phyloP scores from a whole-genome alignment of 2,797 vertebrate genomes.

The Parauchenoglanis punctatus region DNA sequence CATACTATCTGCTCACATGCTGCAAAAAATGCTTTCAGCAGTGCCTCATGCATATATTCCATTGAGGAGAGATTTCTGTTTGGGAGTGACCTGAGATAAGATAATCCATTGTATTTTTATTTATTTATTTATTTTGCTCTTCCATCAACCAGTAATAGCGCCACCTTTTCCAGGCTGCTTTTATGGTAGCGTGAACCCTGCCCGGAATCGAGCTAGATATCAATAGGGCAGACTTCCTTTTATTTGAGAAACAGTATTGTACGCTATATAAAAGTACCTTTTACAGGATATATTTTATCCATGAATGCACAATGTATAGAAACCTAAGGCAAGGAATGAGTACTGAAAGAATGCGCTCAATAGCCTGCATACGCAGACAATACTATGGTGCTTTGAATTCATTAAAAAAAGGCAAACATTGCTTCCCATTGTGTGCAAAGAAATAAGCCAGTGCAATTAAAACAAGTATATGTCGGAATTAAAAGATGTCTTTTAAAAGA shows the following conservation, averaged over 20 bases:
- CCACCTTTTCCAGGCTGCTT: conserved; percentile 22
- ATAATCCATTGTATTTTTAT: conserved; percentile 20
- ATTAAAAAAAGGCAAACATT: not conserved
- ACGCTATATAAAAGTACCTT: conserved; percentile 24
- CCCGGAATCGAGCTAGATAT: not conserved
- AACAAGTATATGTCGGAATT: not conserved
- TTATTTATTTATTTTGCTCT: conserved; percentile 32
- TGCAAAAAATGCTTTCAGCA: conserved; percentile 19
- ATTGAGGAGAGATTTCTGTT: conserved; percentile 41
- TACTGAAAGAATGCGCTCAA: not conserved
- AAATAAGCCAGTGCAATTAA: not conserved
- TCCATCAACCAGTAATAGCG: conserved; percentile 15
- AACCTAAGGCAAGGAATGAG: not conserved
- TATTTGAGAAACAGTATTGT: conserved; percentile 43
- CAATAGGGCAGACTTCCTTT: conserved; percentile 10
- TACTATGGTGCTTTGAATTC: not conserved
- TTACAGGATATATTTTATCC: conserved; percentile 29
- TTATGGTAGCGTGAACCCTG: conserved; percentile 21
- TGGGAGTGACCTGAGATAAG: conserved; percentile 21
- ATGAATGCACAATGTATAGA: conserved; percentile 28
- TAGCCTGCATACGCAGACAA: not conserved
- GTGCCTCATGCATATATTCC: conserved; percentile 54
- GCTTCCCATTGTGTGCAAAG: not conserved
- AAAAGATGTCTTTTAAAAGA: not conserved
- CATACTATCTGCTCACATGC: not conserved